Evolutionary conservation across 1,140 invertebrate genomes (phyloP), one percentile per base, ranked within the genome.

Genomic region (Drosophila aff.): DNA sequence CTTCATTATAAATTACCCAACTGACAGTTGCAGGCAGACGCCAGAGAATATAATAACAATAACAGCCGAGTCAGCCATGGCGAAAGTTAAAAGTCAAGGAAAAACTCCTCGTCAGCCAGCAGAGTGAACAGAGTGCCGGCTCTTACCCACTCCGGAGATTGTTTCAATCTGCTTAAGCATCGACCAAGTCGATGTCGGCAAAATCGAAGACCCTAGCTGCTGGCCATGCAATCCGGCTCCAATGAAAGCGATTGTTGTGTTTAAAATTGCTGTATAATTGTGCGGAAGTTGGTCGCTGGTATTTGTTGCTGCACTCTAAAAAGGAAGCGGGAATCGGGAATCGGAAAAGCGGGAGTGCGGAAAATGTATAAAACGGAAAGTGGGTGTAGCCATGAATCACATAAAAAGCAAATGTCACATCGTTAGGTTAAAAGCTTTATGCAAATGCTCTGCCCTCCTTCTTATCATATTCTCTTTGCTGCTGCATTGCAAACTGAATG

Each of bases 1-100:
- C 85, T 81, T 81, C 78, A 90, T 90, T 89, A 89, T 89, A 89
- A 90, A 89, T 89, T 89, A 81, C 53, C 74, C 81, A 68, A 60
- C 74, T 84, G 84, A 89, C 85, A 89, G 74, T 76, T 75, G 74
- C 69, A 72, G 75, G 43, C 62, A 59, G 66, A 67, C 67, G 74
- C 36, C 47, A 28, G 46, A 61, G 61, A 76, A 76, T 76, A 78
- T 76, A 68, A 77, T 76, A 76, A 76, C 53, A 79, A 79, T 60
- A 64, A 50, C 72, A 65, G 49, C 28, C 36, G 38, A 28, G 40
- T 59, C 52, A 55, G 65, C 18, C 43, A 38, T 43, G 49, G 65
- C 44, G 44, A 53, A 66, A 49, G 63, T 66, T 63, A 49, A 64
- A 58, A 55, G 40, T 38, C 64, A 80, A 63, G 47, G 26, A 67